phyloP scores from a whole-genome alignment of 2,888 invertebrate genomes.

The Aleiodes testaceus region DNA sequence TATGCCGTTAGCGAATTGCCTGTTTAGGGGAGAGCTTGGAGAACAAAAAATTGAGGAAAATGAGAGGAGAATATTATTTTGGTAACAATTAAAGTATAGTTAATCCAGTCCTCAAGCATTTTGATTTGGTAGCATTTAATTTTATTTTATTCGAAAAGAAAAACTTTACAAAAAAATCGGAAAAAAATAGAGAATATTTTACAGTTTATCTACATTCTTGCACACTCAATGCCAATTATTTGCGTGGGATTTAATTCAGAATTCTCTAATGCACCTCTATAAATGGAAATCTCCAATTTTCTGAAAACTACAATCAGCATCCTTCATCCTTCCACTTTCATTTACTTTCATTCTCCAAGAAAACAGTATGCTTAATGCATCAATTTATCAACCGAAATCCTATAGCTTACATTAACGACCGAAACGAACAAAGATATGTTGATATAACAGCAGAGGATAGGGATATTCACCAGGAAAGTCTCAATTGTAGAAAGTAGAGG shows the following conservation, averaged over 20 bases:
- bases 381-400: constrained; percentile 25
- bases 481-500: constrained; percentile 38
- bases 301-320: background rate
- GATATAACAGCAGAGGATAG: constrained; percentile 14
- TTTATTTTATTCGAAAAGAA: too few species aligned
- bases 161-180: too few species aligned
- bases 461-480: constrained; percentile 41
- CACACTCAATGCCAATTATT: too few species aligned
- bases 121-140: too few species aligned
- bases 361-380: constrained; percentile 12
- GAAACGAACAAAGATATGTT: constrained; percentile 33
- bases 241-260: too few species aligned
- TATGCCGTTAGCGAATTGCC: constrained; percentile 49
- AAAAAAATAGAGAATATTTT: too few species aligned
- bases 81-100: too few species aligned
- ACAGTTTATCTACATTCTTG: too few species aligned
- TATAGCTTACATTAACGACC: constrained; percentile 27
- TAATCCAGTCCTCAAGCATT: too few species aligned
- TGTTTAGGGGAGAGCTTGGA: constrained; percentile 43
- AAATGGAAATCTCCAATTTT: too few species aligned
- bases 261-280: too few species aligned
- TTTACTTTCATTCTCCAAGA: background rate
- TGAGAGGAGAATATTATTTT: too few species aligned
- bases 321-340: background rate
- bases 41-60: constrained; percentile 45